phyloP scores from a whole-genome alignment of 2,113 vertebrate species.

The Podarcis cretensis region DNA sequence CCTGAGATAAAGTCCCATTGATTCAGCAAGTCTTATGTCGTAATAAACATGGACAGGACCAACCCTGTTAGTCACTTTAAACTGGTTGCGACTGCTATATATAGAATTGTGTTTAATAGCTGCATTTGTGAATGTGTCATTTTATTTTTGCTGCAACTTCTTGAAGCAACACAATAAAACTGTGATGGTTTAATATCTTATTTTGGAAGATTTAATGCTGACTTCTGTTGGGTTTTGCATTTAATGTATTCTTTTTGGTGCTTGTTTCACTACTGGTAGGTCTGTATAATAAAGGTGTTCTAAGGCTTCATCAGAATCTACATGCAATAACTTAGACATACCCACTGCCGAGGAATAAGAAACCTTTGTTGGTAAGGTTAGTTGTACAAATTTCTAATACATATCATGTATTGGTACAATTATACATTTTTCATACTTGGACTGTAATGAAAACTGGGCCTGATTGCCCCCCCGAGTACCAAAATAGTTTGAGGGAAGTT shows the following conservation, averaged over 20 bases:
- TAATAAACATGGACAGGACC: not conserved
- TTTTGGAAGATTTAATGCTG: not conserved
- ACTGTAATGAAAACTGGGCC: fast-evolving
- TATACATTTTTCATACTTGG: fast-evolving
- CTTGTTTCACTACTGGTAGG: not conserved
- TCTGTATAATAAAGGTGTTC: not conserved
- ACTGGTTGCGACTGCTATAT: not conserved
- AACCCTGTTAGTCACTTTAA: not conserved
- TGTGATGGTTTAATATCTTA: not conserved
- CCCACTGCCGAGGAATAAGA: not conserved
- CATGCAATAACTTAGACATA: not conserved
- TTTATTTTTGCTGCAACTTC: not conserved
- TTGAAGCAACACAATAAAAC: not conserved
- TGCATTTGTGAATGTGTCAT: not conserved
- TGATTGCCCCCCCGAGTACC: fast-evolving
- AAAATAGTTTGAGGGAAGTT: not conserved
- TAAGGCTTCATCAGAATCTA: not conserved
- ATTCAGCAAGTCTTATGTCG: not conserved
- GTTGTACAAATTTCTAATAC: not conserved
- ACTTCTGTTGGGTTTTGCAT: not conserved
- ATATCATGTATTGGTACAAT: not conserved
- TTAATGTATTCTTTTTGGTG: not conserved
- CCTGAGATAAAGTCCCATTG: not conserved
- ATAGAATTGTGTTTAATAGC: not conserved
- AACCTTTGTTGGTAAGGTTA: not conserved